A percentile compares a stretch with the other conserved stretches of the same genome.
phyloP scores from a whole-genome alignment of 2,888 invertebrate genomes.

The Melanostoma mellinum region DNA sequence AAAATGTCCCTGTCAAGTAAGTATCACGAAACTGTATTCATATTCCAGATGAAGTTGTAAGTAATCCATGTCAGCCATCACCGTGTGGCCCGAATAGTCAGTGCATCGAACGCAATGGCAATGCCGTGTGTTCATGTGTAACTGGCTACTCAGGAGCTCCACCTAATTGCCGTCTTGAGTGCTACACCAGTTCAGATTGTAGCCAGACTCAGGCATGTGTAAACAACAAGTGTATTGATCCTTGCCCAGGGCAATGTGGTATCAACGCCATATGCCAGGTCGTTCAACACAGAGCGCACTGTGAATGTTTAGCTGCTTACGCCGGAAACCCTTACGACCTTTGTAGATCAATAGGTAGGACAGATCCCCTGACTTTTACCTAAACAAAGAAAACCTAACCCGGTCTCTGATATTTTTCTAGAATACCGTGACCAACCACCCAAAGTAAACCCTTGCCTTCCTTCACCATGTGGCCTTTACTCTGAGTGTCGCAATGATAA shows the following conservation, averaged over 20 bases:
- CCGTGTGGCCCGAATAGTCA: slow-evolving; percentile 88
- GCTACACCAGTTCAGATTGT: slow-evolving; percentile 88
- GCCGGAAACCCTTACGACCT: slow-evolving; percentile 89
- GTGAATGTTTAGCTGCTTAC: slow-evolving; percentile 87
- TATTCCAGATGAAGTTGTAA: slow-evolving; percentile 62
- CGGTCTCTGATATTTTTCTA: slow-evolving; percentile 25
- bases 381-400: background rate
- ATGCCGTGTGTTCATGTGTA: slow-evolving; percentile 86
- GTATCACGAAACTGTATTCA: background rate
- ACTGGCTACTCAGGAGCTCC: slow-evolving; percentile 87
- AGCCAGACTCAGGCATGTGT: slow-evolving; percentile 86
- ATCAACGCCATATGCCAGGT: slow-evolving; percentile 87
- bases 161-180: slow-evolving; percentile 88
- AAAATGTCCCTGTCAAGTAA: background rate
- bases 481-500: slow-evolving; percentile 86
- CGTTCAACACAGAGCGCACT: slow-evolving; percentile 91
- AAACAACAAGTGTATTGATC: slow-evolving; percentile 88
- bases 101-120: slow-evolving; percentile 85
- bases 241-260: slow-evolving; percentile 89
- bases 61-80: slow-evolving; percentile 86
- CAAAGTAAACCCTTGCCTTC: slow-evolving; percentile 85
- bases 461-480: slow-evolving; percentile 90
- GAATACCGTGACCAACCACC: slow-evolving; percentile 56
- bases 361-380: background rate
- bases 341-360: slow-evolving; percentile 82